These are phyloP conservation scores for Drosophila diplacantha DNA, from an alignment of 2,888 invertebrate genomes.

Conservation along the genomic window DNA sequence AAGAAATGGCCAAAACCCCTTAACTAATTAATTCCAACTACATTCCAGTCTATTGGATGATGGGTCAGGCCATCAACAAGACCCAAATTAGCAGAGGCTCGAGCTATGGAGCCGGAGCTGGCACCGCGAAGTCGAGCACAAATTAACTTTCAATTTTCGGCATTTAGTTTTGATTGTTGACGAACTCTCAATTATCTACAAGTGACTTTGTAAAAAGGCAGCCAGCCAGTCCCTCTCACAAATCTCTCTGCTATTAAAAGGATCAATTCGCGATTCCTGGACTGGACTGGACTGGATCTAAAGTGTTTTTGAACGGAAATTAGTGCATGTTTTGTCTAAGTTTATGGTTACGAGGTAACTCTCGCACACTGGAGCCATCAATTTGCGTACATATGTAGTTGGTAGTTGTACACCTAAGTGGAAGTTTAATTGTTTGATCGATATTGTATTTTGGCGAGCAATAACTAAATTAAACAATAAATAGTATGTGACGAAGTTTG, in stretches of 20 bases:
- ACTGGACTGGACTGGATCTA: slow-evolving; percentile 9
- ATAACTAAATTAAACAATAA: slow-evolving; percentile 34
- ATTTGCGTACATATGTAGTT: slow-evolving; percentile 41
- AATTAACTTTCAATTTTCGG: slow-evolving; percentile 46
- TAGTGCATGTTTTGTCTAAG: slow-evolving; percentile 35
- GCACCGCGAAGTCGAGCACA: slow-evolving; percentile 52
- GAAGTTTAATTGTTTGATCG: slow-evolving; percentile 33
- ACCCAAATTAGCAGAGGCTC: slow-evolving; percentile 91
- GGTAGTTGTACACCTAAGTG: slow-evolving; percentile 41
- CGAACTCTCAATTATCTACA: slow-evolving; percentile 64
- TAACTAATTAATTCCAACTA: not conserved
- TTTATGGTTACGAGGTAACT: slow-evolving; percentile 31
- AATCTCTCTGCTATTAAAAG: slow-evolving; percentile 31
- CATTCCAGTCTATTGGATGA: slow-evolving; percentile 84
- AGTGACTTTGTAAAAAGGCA: slow-evolving; percentile 28
- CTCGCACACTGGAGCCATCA: slow-evolving; percentile 36
- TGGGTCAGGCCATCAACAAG: slow-evolving; percentile 89
- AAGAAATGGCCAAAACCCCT: not conserved
- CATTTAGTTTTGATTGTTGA: slow-evolving; percentile 48
- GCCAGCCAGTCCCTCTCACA: slow-evolving; percentile 21
- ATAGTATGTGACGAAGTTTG: slow-evolving; percentile 2
- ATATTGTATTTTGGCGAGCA: slow-evolving; percentile 41
- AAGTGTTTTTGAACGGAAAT: slow-evolving; percentile 33
- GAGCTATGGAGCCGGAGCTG: slow-evolving; percentile 82
- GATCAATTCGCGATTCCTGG: slow-evolving; percentile 28